Base-by-base conservation (phyloP, 2,113 vertebrate species). In the Cyanistes caeruleus region DNA sequence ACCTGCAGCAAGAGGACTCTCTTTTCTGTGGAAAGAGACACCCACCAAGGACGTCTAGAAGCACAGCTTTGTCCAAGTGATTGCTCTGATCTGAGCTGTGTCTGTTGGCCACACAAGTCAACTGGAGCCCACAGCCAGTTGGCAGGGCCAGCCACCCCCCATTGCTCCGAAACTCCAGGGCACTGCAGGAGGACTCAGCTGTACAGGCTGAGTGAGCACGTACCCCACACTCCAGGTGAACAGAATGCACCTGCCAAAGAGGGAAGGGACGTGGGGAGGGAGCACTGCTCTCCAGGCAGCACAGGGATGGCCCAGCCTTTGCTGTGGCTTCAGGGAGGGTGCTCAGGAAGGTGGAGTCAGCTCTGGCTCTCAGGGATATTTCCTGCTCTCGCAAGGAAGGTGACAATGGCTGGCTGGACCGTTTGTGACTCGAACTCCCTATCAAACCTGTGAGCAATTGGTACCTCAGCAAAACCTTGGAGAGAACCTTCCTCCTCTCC, bases 191-290 rank as follows among this genome's bases (percentile, higher is more conserved):
- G 41, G 9, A 19, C 51, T 46, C 53, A 41, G n/a, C 41, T 52
- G 16, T 7, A 5, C 46, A 19, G 70, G 46, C 12, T 35, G 44
- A 68, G 44, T 33, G 44, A 68, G 44, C 51, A 7, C 0, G 0
- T 30, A 11, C 3, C 33, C 37, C 14, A 2, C 17, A 0, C 39
- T 37, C 18, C 60, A 28, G 31, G 7, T 18, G 28, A 84, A 30
- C 15, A 69, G 41, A 44, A 43, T 2, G 23, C 21, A 37, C 76
- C 60, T 73, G 76, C 22, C 10, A 2, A 21, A 41, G 53, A 37
- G 31, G 49, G 43, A 37, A 46, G 49, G 31, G 51, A 28, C 23
- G 2, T 9, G 30, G 17, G 13, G 35, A 73, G 49, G 35, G 30
- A 63, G 18, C n/a, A 4, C 11, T 27, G 15, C 59, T 13, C 53